Evolutionary conservation across 2,888 invertebrate species (phyloP), one percentile per base, ranked within the genome.

Genomic region (Aricia artaxerxes): DNA sequence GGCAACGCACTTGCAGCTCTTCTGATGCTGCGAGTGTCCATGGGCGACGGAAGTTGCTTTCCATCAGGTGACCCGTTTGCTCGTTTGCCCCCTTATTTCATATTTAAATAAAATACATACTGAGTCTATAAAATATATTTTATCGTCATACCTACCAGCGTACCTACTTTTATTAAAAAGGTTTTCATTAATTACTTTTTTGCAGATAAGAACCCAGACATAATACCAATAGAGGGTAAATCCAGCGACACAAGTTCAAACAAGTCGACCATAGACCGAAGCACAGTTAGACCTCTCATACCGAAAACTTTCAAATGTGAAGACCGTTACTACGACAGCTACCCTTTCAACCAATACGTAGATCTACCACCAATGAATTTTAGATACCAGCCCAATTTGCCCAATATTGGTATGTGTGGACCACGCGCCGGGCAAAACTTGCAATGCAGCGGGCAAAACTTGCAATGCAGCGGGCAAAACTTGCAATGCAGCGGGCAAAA

Each of bases 151-250:
- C 24, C 24, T 13, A 2, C 13, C 57, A 13, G 13, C 16, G 57
- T 57, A 5, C 9, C 9, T 9, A 7, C 44, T 44, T 44, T 44
- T 13, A 53, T 53, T 13, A 13, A 53, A 53, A 53, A 53, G 53
- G 53, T 53, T 57, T 16, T 4, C 16, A 16, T 13, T 9, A 1
- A 11, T 7, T 31, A 31, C 16, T 49, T 35, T 77, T 76, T 79
- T 80, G 35, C 91, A 93, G 95, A 95, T 81, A 95, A 94, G 87
- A 95, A 94, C 81, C 94, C 94, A 0, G 95, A 94, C 83, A 94
- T 94, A 80, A 94, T 95, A 82, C 94, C 94, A 0, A 82, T 94
- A 73, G 94, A 94, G 82, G 93, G 93, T 0, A 94, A 95, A 89
- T 90, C 93, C 83, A 93, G 91, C 78, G 94, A 94, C 84, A 93